These are phyloP conservation scores for Gambelia wislizenii DNA, from an alignment of 2,797 vertebrate species.

Conservation along the genomic window DNA sequence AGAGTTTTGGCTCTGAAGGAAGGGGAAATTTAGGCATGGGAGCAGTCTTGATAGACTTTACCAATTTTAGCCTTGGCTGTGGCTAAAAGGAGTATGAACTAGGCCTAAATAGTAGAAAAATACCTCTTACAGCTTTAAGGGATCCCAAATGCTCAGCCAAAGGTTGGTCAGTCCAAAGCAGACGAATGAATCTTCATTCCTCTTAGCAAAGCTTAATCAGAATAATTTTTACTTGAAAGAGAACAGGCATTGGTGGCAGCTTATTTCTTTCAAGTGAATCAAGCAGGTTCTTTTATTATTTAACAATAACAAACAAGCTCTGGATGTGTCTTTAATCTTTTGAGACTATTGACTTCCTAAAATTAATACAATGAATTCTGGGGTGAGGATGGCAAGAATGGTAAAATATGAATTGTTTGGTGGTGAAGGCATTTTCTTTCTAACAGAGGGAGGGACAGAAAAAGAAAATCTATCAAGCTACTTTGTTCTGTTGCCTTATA, in stretches of 20 bases:
- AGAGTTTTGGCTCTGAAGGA: too few species aligned
- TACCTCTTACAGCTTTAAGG: not conserved
- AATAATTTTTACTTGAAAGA: constrained; percentile 60
- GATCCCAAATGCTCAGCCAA: not conserved
- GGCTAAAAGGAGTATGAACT: not conserved
- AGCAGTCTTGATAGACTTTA: too few species aligned
- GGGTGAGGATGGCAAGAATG: not conserved
- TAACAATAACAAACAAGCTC: constrained; percentile 6
- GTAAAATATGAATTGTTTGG: not conserved
- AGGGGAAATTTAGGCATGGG: too few species aligned
- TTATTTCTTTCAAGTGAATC: constrained; percentile 57
- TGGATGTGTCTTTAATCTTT: not conserved
- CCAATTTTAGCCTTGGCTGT: too few species aligned
- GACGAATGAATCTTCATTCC: not conserved
- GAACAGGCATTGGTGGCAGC: not conserved
- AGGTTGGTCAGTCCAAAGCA: constrained; percentile 3
- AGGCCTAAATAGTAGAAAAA: not conserved
- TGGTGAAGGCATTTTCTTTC: not conserved
- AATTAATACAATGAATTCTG: not conserved
- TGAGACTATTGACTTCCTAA: not conserved
- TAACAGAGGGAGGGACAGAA: not conserved
- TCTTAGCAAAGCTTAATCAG: not conserved
- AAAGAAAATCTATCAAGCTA: not conserved
- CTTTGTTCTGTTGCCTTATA: constrained; percentile 12
- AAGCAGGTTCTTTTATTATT: constrained; percentile 55